Percentiles rank a stretch among this genome's conserved stretches.
These are phyloP conservation scores for Montipora capitata DNA, from an alignment of 92 coral and sea anemone species.

Conservation along the genomic window DNA sequence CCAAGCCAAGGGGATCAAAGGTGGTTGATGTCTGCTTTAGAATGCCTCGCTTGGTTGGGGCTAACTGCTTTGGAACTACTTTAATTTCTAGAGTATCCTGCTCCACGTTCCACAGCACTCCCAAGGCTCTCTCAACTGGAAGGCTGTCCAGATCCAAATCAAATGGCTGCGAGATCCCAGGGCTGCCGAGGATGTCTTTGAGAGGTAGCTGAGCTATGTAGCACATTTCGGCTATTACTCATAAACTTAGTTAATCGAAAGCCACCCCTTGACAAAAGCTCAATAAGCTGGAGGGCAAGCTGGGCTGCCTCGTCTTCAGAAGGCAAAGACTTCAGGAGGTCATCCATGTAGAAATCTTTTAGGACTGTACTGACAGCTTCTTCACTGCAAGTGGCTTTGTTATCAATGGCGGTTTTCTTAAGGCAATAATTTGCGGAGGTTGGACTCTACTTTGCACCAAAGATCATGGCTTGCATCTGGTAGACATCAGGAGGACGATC, in stretches of 20 bases:
- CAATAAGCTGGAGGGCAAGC: conserved; percentile 46
- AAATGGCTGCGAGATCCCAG: conserved; percentile 24
- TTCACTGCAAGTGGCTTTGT: conserved; percentile 7
- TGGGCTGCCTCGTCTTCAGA: conserved; percentile 38
- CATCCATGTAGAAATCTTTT: conserved; percentile 72
- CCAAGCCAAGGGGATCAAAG: conserved; percentile 65
- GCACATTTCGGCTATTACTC: conserved; percentile 50
- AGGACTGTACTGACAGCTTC: conserved; percentile 46
- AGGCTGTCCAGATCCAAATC: conserved; percentile 65
- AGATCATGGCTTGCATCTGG: conserved; percentile 71
- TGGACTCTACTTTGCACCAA: conserved; percentile 71
- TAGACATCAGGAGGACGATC: conserved; percentile 65
- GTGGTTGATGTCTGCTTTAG: conserved; percentile 37
- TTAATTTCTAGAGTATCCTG: conserved; percentile 57
- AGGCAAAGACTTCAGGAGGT: conserved; percentile 66
- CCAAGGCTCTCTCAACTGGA: conserved; percentile 58
- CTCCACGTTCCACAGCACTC: conserved; percentile 64
- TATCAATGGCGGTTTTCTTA: conserved; percentile 53
- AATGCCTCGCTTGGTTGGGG: conserved; percentile 47
- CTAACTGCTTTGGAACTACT: conserved; percentile 22
- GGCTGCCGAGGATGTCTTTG: conserved; percentile 17
- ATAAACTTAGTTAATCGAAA: conserved; percentile 58
- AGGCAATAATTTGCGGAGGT: conserved; percentile 59
- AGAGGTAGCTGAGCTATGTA: conserved; percentile 46
- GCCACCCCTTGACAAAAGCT: conserved; percentile 50